Percentiles rank a stretch among this genome's conserved stretches.
These are phyloP conservation scores for Abramis brama DNA, from an alignment of 2,113 vertebrate species.

Conservation along the genomic window DNA sequence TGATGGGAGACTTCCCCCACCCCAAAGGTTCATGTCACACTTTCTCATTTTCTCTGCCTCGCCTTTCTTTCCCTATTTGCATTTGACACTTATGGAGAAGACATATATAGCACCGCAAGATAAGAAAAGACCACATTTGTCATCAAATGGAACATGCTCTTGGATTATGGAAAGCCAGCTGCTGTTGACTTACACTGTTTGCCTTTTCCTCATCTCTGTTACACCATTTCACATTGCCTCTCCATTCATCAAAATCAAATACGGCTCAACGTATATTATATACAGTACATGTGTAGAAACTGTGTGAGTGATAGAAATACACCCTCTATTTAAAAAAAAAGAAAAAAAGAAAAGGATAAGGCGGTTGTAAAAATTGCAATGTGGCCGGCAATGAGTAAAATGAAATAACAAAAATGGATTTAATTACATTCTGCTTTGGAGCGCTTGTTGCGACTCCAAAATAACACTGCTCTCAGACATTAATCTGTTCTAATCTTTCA, in stretches of 20 bases:
- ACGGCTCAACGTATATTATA: neutral
- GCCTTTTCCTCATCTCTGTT: constrained; percentile 67
- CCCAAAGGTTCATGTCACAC: constrained; percentile 64
- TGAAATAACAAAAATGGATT: constrained; percentile 38
- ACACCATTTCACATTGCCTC: constrained; percentile 58
- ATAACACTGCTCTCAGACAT: constrained; percentile 54
- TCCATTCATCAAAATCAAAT: constrained; percentile 67
- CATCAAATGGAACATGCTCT: constrained; percentile 66
- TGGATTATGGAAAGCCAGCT: constrained; percentile 66
- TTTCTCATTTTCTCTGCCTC: constrained; percentile 28
- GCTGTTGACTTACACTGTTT: constrained; percentile 66
- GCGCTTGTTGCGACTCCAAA: constrained; percentile 52
- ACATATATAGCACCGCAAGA: constrained; percentile 63
- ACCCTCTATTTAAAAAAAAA: constrained; percentile 15
- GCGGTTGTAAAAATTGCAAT: constrained; percentile 31
- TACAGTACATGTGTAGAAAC: no score
- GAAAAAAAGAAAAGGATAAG: neutral
- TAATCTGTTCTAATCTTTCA: constrained; percentile 54
- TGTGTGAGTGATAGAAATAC: neutral
- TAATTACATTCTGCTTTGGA: constrained; percentile 49
- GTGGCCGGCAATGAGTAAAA: neutral
- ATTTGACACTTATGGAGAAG: constrained; percentile 65
- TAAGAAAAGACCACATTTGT: constrained; percentile 69
- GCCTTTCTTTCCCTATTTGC: constrained; percentile 60
- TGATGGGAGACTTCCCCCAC: constrained; percentile 52